Base-by-base conservation (phyloP, 2,113 vertebrate genomes). In the Megaceryle torquata region DNA sequence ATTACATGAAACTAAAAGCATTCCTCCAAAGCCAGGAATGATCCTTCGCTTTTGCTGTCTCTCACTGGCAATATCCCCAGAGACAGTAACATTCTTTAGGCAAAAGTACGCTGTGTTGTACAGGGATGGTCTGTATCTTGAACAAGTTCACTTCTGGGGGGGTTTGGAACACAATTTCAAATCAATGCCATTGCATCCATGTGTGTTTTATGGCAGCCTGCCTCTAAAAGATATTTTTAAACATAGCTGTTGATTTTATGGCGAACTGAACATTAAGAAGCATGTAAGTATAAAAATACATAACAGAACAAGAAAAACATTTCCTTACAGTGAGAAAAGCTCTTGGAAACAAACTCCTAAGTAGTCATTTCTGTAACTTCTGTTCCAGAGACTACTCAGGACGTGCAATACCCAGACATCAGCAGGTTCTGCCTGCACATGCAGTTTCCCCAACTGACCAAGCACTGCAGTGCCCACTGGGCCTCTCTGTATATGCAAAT, bases 201-300 rank as follows among this genome's bases (percentile, higher is more conserved):
- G 56, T n/a, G 68, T 0, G 2, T 60, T 84, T 90, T 75, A 86
- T 41, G 53, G 94, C 4, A 8, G 80, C 13, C 17, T 64, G 51
- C 50, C 53, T 88, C 81, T 60, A 78, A 90, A 80, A 89, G 57
- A 19, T 25, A 72, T 60, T 82, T 92, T 79, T 79, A 67, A 92
- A 88, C 51, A 56, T 51, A 76, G 37, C 69, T 78, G 69, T 51
- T 95, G 75, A 92, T 92, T 97, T 96, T 96, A 93, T 61, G 9
- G 37, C 50, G 19, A 93, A 76, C 53, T 35, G 35, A 91, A 63
- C 39, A 50, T 68, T 89, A 95, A 83, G n/a, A 91, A 93, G 25
- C 60, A 68, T 84, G 2, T 60, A 92, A 91, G 28, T 46, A 72
- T 64, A 86, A 93, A 97, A 91, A 82, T 56, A 71, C 5, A 37